Evolutionary conservation across 1,140 invertebrate species (phyloP).

Genomic region (Drosophila parvula): DNA sequence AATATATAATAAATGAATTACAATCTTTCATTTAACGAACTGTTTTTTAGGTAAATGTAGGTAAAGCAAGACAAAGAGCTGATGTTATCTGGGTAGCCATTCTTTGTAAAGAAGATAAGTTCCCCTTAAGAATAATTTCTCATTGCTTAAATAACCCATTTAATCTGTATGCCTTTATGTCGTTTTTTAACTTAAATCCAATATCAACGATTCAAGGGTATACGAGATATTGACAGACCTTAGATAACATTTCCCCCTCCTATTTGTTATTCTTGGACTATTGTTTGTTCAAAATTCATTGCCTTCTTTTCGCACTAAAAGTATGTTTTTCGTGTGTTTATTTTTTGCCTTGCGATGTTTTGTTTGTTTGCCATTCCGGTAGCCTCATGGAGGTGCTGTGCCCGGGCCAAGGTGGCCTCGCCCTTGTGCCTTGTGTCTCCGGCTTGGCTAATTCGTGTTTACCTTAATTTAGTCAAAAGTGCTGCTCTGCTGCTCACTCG

Average conservation of each 20-base stretch:
- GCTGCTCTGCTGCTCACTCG: slow-evolving; percentile 19
- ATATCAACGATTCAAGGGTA: slow-evolving; percentile 41
- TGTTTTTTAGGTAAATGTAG: not conserved
- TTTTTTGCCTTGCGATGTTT: slow-evolving; percentile 27
- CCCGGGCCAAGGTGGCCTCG: slow-evolving; percentile 35
- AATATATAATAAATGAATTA: too few species aligned
- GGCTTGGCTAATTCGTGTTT: slow-evolving; percentile 67
- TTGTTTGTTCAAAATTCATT: slow-evolving; percentile 48
- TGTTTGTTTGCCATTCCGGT: slow-evolving; percentile 68
- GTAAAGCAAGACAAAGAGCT: not conserved
- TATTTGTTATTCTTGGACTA: slow-evolving; percentile 59
- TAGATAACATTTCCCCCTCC: slow-evolving; percentile 43
- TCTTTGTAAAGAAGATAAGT: not conserved
- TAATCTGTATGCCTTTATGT: not conserved
- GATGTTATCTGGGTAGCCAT: too few species aligned
- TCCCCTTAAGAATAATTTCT: not conserved
- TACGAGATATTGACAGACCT: slow-evolving; percentile 55
- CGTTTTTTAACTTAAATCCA: not conserved
- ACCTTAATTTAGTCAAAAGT: slow-evolving; percentile 60
- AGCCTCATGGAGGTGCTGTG: slow-evolving; percentile 33
- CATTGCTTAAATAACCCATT: not conserved
- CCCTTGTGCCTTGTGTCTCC: slow-evolving; percentile 56
- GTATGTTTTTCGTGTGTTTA: slow-evolving; percentile 45
- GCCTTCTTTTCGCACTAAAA: slow-evolving; percentile 62
- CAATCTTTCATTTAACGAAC: too few species aligned